These are phyloP conservation scores for Lasius fuliginosus DNA, from an alignment of 2,888 invertebrate genomes.

Conservation along the genomic window DNA sequence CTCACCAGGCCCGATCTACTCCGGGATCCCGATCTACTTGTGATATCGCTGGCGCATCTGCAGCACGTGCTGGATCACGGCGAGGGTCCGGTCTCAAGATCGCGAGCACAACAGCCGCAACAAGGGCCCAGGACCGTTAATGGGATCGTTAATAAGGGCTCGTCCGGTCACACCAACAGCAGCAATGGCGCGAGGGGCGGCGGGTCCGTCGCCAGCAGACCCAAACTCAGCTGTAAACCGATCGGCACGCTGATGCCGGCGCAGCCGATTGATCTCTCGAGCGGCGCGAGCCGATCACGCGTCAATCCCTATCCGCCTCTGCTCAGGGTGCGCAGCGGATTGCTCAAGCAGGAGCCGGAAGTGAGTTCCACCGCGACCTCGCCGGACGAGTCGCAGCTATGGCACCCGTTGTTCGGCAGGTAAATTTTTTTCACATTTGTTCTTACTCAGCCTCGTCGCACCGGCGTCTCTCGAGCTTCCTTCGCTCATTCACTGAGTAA, in stretches of 20 bases:
- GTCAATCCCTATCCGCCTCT: slow-evolving; percentile 79
- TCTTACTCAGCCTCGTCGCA: neutral
- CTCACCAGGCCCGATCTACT: slow-evolving; percentile 91
- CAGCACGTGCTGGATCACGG: slow-evolving; percentile 86
- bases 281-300: slow-evolving; percentile 70
- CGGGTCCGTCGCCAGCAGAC: slow-evolving; percentile 60
- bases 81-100: slow-evolving; percentile 77
- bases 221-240: slow-evolving; percentile 84
- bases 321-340: slow-evolving; percentile 81
- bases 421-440: slow-evolving; percentile 82
- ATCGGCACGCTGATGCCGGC: slow-evolving; percentile 84
- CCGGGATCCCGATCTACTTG: slow-evolving; percentile 92
- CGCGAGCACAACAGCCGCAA: slow-evolving; percentile 57
- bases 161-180: slow-evolving; percentile 61
- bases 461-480: neutral
- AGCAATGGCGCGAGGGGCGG: slow-evolving; percentile 54
- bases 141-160: slow-evolving; percentile 67
- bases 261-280: slow-evolving; percentile 83
- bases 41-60: slow-evolving; percentile 92
- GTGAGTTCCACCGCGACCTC: slow-evolving; percentile 83
- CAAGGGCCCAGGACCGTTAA: slow-evolving; percentile 39
- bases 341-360: slow-evolving; percentile 84
- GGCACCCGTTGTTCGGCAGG: slow-evolving; percentile 96
- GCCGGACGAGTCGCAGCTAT: slow-evolving; percentile 89
- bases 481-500: neutral